Evolutionary conservation across 2,797 vertebrate species (phyloP).

Genomic region (Enteromius radiatus): DNA sequence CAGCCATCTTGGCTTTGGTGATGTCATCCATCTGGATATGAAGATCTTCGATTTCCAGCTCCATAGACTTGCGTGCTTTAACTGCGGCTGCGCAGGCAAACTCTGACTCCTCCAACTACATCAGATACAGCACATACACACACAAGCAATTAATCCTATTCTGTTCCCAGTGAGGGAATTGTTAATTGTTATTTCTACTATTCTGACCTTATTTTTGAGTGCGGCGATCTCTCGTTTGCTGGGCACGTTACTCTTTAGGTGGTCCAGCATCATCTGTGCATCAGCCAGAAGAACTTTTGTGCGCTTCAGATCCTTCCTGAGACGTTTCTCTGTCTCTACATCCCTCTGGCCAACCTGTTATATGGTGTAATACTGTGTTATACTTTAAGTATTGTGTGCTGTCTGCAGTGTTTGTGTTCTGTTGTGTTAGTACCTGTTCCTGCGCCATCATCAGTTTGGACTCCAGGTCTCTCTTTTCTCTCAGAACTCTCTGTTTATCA

Average conservation of each 20-base stretch:
- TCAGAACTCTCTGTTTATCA: conserved; percentile 95
- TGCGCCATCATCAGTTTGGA: conserved; percentile 85
- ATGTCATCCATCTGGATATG: conserved; percentile 96
- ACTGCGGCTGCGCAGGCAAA: conserved; percentile 91
- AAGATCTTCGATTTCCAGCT: conserved; percentile 94
- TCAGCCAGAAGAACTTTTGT: conserved; percentile 94
- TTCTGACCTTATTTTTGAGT: conserved; percentile 92
- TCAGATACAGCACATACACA: conserved; percentile 55
- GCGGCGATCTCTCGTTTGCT: conserved; percentile 96
- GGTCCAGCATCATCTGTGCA: conserved; percentile 97
- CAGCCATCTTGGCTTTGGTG: conserved; percentile 88
- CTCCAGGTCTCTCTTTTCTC: conserved; percentile 93
- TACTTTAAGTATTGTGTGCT: neutral
- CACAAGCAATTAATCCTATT: conserved; percentile 3
- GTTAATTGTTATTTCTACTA: neutral
- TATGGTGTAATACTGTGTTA: neutral
- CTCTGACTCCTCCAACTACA: conserved; percentile 95
- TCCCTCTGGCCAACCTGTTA: conserved; percentile 86
- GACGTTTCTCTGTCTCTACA: conserved; percentile 89
- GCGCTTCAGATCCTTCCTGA: conserved; percentile 94
- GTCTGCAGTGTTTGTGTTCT: neutral
- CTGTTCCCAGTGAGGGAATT: neutral
- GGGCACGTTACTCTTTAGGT: conserved; percentile 94
- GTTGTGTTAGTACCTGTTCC: conserved; percentile 85
- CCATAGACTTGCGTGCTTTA: conserved; percentile 95